phyloP scores from a whole-genome alignment of 2,888 invertebrate genomes.

The Yponomeuta malinellus region DNA sequence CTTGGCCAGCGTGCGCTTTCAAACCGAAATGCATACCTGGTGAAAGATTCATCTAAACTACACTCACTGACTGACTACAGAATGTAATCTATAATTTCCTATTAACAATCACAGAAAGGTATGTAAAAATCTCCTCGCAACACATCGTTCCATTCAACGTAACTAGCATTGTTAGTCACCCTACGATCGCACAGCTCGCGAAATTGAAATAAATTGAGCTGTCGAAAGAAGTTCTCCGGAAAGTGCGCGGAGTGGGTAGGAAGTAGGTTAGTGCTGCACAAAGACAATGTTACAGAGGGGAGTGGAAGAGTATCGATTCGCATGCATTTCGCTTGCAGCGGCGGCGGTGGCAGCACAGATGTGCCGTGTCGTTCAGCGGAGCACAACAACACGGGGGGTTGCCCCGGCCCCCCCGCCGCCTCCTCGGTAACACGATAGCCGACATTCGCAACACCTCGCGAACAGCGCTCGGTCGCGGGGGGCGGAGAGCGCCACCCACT shows the following conservation, averaged over 20 bases:
- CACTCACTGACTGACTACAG: background rate
- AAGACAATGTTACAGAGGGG: slow-evolving; percentile 62
- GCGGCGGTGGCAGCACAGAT: slow-evolving; percentile 43
- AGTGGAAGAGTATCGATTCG: slow-evolving; percentile 63
- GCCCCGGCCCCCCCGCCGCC: slow-evolving; percentile 28
- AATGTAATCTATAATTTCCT: background rate
- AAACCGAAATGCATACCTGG: background rate
- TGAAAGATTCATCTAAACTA: background rate
- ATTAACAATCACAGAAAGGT: background rate
- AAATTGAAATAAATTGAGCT: slow-evolving; percentile 26
- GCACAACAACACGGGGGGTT: slow-evolving; percentile 37
- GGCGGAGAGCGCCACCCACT: slow-evolving; percentile 65
- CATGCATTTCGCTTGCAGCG: slow-evolving; percentile 56
- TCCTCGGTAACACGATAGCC: slow-evolving; percentile 52
- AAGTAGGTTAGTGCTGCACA: slow-evolving; percentile 69
- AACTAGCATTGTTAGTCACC: background rate
- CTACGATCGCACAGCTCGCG: slow-evolving; percentile 7
- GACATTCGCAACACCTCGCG: slow-evolving; percentile 71
- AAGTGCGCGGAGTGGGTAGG: slow-evolving; percentile 19
- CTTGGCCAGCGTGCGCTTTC: background rate
- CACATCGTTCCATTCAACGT: background rate
- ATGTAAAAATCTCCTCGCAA: background rate
- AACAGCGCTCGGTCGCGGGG: slow-evolving; percentile 48
- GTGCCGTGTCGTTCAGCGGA: slow-evolving; percentile 59
- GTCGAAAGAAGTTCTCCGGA: slow-evolving; percentile 23